Conservation (phyloP, 2,797 vertebrate species). For the Todus mexicanus region DNA sequence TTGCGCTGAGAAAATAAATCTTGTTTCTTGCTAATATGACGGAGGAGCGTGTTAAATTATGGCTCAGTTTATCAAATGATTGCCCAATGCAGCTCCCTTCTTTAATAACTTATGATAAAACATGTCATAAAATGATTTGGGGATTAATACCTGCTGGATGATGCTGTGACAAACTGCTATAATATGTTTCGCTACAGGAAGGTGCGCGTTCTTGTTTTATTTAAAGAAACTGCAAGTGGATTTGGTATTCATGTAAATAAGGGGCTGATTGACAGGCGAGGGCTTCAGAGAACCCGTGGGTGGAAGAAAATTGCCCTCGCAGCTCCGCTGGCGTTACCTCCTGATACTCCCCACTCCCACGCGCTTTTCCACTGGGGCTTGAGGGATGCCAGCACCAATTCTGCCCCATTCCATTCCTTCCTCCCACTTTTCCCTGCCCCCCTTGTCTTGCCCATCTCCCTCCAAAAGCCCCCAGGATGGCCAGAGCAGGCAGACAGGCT, state of each 20-base stretch:
- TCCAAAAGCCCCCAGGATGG: background rate
- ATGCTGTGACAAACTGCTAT: constrained; percentile 50
- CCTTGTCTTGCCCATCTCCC: background rate
- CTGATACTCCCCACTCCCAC: background rate
- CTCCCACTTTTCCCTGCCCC: background rate
- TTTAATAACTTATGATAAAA: constrained; percentile 67
- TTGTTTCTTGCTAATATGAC: constrained; percentile 11
- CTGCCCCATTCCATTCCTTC: background rate
- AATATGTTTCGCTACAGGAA: constrained; percentile 42
- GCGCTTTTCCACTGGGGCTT: background rate
- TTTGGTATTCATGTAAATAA: constrained; percentile 35
- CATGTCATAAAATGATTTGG: constrained; percentile 59
- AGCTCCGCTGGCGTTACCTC: background rate
- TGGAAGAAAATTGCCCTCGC: background rate
- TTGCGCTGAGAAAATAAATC: constrained; percentile 56
- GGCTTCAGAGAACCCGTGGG: background rate
- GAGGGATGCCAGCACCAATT: background rate
- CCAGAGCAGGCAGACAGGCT: background rate
- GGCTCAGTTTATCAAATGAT: constrained; percentile 60
- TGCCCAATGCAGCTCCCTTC: constrained; percentile 43
- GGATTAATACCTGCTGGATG: constrained; percentile 60
- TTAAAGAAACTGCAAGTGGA: constrained; percentile 26
- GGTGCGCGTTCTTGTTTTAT: background rate
- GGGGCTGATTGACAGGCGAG: constrained; percentile 15
- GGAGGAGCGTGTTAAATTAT: constrained; percentile 54